These are phyloP conservation scores for Orgyia antiqua DNA, from an alignment of 2,888 invertebrate species.

Conservation along the genomic window DNA sequence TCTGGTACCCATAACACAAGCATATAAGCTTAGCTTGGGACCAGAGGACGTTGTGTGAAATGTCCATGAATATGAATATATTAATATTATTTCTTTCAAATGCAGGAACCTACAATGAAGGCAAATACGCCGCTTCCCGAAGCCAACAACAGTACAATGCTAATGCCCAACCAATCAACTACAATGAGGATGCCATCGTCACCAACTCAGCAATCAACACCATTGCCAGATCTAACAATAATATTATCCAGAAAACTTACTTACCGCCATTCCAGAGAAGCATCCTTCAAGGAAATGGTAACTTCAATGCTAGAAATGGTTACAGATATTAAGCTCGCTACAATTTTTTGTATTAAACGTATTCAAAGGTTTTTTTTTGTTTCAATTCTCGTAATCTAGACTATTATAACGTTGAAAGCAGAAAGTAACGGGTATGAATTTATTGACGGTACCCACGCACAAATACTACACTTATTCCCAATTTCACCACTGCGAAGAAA, in stretches of 20 bases:
- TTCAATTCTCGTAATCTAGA: too few relatives aligned
- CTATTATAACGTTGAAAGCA: too few relatives aligned
- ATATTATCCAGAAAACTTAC: conserved; percentile 35
- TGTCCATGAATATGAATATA: too few relatives aligned
- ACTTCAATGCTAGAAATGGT: conserved; percentile 40
- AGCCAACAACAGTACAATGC: conserved; percentile 13
- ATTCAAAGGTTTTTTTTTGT: too few relatives aligned
- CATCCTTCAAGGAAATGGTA: conserved; percentile 18
- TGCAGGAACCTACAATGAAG: conserved; percentile 57
- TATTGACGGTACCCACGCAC: too few relatives aligned
- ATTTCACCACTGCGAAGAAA: too few relatives aligned
- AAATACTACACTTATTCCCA: too few relatives aligned
- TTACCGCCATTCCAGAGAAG: conserved; percentile 37
- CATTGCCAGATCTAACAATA: conserved; percentile 27
- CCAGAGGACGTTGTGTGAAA: too few relatives aligned
- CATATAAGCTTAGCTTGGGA: too few relatives aligned
- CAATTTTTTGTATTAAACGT: too few relatives aligned
- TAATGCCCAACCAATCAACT: conserved; percentile 21
- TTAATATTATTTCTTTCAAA: conserved; percentile 1
- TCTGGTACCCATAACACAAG: too few relatives aligned
- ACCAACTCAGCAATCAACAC: conserved; percentile 38
- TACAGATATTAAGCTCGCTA: conserved; percentile 26
- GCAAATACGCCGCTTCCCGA: conserved; percentile 35
- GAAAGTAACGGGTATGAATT: too few relatives aligned
- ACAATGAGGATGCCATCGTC: conserved; percentile 40